These are phyloP conservation scores for Riparia riparia DNA, from an alignment of 2,113 vertebrate genomes.

Conservation along the genomic window DNA sequence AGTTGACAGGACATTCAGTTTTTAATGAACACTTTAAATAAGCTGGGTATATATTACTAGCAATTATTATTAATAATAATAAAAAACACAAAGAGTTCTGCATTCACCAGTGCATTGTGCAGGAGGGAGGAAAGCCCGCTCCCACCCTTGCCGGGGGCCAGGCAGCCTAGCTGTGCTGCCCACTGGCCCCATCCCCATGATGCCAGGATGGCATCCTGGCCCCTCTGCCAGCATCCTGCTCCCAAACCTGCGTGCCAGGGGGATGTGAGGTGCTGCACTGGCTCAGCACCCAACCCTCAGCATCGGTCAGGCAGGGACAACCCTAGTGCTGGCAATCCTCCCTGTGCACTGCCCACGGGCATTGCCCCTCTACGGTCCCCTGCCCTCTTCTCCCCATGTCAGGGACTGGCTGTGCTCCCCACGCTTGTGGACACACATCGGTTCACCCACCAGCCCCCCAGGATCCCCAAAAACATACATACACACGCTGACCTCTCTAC, in stretches of 20 bases:
- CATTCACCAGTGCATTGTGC: constrained; percentile 41
- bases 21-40: constrained; percentile 71
- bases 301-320: neutral
- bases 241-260: neutral
- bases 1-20: neutral
- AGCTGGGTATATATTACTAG: constrained; percentile 68
- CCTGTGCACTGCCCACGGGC: neutral
- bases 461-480: neutral
- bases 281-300: neutral
- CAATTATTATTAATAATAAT: constrained; percentile 42
- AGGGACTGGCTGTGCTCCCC: neutral
- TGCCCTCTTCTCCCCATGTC: accelerated
- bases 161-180: neutral
- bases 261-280: accelerated
- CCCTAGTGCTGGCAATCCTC: neutral
- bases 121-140: constrained; percentile 26
- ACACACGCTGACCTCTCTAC: neutral
- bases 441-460: neutral
- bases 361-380: neutral
- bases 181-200: neutral
- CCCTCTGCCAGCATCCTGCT: neutral
- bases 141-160: neutral
- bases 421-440: accelerated
- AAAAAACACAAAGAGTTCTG: constrained; percentile 49
- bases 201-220: neutral